Base-by-base conservation (phyloP, 2,888 invertebrate genomes). In the Eumerus sabulonum region DNA sequence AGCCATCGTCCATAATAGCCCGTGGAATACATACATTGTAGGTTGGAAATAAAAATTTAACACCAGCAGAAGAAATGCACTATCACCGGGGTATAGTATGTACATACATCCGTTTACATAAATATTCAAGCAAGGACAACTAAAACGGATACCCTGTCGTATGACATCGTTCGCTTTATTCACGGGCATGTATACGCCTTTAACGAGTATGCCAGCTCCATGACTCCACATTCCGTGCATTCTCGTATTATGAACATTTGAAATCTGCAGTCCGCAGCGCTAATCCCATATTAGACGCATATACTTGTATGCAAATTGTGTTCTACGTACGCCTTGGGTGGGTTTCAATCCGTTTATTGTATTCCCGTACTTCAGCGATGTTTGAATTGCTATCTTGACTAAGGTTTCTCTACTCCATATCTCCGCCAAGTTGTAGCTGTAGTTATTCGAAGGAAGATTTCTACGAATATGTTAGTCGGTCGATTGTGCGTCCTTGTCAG, bases 341-440 rank as follows among this genome's bases (percentile, higher is more conserved):
- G n/a, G 51, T 14, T 57, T n/a, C 12, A 72, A 63, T 63, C 14
- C 50, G 50, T 71, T 56, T 70, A 57, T 64, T 72, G 57, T 53
- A 38, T 59, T 72, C 57, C 53, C 57, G 45, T 57, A 64, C 57
- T 72, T n/a, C 71, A 71, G 51, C 51, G 50, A 50, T 50, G 45
- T 51, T 17, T 36, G 36, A 35, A 59, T 57, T 51, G 44, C 13
- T 45, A 57, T 64, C 38, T 45, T 63, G n/a, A 62, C 56, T 56
- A 63, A 62, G 51, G 14, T 54, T 54, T 47, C 27, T 36, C 27
- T 27, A 27, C 7, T 27, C 27, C 2, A 4, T 27, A 2, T 27
- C 27, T 35, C 51, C 5, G 14, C 11, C 9, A 14, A 36, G 35
- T 13, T 14, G 13, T 35, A 7, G 18, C 18, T 4, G 1, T 14